These are phyloP conservation scores for Tanypteryx hageni DNA, from an alignment of 2,888 invertebrate species.

Conservation along the genomic window DNA sequence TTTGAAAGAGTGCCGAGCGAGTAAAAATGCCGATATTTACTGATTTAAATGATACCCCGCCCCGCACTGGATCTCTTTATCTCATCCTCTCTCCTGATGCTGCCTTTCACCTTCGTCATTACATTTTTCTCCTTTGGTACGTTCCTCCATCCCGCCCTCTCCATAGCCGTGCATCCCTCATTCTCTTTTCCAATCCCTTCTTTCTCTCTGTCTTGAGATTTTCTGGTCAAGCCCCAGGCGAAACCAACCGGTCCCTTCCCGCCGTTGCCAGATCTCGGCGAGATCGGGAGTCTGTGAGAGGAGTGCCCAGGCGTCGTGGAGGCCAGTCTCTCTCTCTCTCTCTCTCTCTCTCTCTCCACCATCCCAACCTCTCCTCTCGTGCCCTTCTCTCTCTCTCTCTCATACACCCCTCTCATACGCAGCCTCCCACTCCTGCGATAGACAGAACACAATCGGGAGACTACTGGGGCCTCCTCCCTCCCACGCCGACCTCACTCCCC, in stretches of 20 bases:
- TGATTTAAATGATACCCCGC: background rate
- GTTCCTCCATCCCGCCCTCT: background rate
- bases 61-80: background rate
- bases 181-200: background rate
- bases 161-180: background rate
- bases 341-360: background rate
- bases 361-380: background rate
- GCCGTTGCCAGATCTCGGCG: constrained; percentile 24
- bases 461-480: background rate
- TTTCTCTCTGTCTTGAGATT: background rate
- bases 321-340: background rate
- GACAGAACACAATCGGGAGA: constrained; percentile 20
- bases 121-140: background rate
- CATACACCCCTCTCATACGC: background rate
- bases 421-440: constrained; percentile 7
- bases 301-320: constrained; percentile 1
- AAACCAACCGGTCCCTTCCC: constrained; percentile 59
- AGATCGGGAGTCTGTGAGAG: background rate
- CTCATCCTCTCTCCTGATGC: background rate
- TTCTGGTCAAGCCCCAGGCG: constrained; percentile 52
- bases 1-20: too few species aligned
- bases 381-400: background rate
- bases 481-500: background rate
- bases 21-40: background rate
- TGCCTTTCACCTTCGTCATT: background rate